Conservation (phyloP, 2,113 vertebrate genomes). For the Syngnathus typhle region DNA sequence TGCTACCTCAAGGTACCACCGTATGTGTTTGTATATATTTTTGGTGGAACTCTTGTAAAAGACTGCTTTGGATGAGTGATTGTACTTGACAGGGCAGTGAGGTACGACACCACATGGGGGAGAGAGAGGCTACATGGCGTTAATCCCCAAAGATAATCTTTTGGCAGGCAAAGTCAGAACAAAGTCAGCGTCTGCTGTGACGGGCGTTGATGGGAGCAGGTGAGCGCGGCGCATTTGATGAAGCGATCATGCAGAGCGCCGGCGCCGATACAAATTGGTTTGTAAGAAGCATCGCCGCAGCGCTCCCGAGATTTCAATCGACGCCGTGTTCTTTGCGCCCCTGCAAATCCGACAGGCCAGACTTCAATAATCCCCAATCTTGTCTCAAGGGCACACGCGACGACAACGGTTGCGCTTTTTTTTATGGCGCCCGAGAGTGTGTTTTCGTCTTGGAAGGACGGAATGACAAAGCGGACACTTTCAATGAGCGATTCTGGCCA, state of each 20-base stretch:
- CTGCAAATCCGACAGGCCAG: slow-evolving; percentile 48
- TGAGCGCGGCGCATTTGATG: slow-evolving; percentile 48
- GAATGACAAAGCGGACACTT: slow-evolving; percentile 9
- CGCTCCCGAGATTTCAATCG: slow-evolving; percentile 40
- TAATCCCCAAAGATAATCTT: slow-evolving; percentile 21
- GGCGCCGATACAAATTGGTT: slow-evolving; percentile 53
- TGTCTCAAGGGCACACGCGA: slow-evolving; percentile 44
- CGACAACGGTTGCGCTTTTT: slow-evolving; percentile 7
- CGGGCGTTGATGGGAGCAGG: slow-evolving; percentile 30
- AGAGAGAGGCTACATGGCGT: slow-evolving; percentile 5
- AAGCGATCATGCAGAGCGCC: slow-evolving; percentile 48
- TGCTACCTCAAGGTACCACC: too few relatives aligned
- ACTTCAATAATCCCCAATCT: slow-evolving; percentile 39
- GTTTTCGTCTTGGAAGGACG: slow-evolving; percentile 34
- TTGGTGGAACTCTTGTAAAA: background rate
- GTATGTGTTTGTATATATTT: background rate
- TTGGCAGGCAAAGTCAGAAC: slow-evolving; percentile 32
- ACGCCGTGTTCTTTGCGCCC: slow-evolving; percentile 8
- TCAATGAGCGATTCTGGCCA: background rate
- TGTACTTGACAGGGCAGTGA: background rate
- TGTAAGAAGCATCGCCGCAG: slow-evolving; percentile 37
- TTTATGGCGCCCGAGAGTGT: slow-evolving; percentile 42
- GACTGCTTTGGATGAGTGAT: background rate
- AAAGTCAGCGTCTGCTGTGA: slow-evolving; percentile 23
- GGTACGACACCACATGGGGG: background rate